Evolutionary conservation across 2,888 invertebrate species (phyloP).

Genomic region (Amphipyra berbera): DNA sequence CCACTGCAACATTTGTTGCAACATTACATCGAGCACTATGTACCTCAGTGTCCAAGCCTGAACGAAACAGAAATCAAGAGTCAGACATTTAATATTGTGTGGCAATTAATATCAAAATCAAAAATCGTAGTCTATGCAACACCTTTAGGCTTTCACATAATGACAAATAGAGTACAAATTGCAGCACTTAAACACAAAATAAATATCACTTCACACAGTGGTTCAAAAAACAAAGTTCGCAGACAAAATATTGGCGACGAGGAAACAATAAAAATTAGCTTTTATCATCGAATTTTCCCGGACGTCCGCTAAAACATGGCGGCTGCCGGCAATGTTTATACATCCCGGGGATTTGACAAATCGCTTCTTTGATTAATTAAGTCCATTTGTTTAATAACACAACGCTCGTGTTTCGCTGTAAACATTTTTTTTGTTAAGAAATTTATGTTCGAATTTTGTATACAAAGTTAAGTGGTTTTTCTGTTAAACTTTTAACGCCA

Average conservation of each 20-base stretch:
- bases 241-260: conserved; percentile 38
- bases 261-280: conserved; percentile 43
- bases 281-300: conserved; percentile 38
- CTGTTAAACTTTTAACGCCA: not conserved
- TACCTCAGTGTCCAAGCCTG: too few relatives aligned
- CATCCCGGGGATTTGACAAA: conserved; percentile 53
- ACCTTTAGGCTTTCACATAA: too few relatives aligned
- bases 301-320: conserved; percentile 35
- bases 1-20: too few relatives aligned
- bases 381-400: conserved; percentile 56
- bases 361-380: conserved; percentile 62
- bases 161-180: too few relatives aligned
- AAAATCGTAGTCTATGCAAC: too few relatives aligned
- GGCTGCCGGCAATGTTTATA: conserved; percentile 42
- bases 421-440: conserved; percentile 9
- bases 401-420: conserved; percentile 16
- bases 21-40: too few relatives aligned
- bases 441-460: conserved; percentile 4
- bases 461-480: not conserved
- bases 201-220: conserved; percentile 17
- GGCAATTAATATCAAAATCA: too few relatives aligned
- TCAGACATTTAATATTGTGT: too few relatives aligned
- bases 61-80: too few relatives aligned
- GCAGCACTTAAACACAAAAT: not conserved
- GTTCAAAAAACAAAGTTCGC: conserved; percentile 26